Evolutionary conservation across 2,797 vertebrate genomes (phyloP), one percentile per base, ranked within the genome.

Genomic region (Phrynocephalus guinanensis): DNA sequence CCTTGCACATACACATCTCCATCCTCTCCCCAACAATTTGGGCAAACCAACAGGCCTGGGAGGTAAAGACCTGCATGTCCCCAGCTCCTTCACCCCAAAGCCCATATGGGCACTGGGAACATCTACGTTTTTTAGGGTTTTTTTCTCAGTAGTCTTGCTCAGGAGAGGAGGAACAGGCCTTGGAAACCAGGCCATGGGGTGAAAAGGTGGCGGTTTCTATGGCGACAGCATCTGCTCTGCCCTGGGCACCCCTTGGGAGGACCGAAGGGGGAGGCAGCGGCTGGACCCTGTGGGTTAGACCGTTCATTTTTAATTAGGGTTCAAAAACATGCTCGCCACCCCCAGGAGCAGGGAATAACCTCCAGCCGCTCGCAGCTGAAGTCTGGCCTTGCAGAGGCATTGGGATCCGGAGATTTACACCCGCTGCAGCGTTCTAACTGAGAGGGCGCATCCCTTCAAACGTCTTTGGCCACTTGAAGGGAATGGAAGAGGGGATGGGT

Each of bases 161-260:
- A 4, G 60, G 16, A 20, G 63, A 79, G 73, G 71, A 87, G 24
- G 9, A 11, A 13, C 75, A 52, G 67, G 66, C 33, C 6, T 0
- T 13, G 66, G 77, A 13, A 33, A 33, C 44, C 15, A 52, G 44
- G 16, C 30, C 38, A 4, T n/a, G 38, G 52, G 11, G 52, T 10
- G 52, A 56, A 92, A 90, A 73, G 88, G 93, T 94, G 94, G 91
- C 90, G 18, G 95, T 98, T 95, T 63, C 95, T 96, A 96, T 97
- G 95, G 96, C 92, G 96, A 97, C 94, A 30, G 92, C 95, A 96
- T 97, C 96, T 91, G 94, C 95, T 94, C 95, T 78, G 72, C 95
- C 94, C 90, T 83, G 83, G 50, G 93, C 93, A 95, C 95, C 96
- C 85, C 86, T 86, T 92, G 88, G 86, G 86, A 88, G 87, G 87